Evolutionary conservation across 1,140 invertebrate species (phyloP), one percentile per base, ranked within the genome.

Genomic region (Drosophila kurseongensis): DNA sequence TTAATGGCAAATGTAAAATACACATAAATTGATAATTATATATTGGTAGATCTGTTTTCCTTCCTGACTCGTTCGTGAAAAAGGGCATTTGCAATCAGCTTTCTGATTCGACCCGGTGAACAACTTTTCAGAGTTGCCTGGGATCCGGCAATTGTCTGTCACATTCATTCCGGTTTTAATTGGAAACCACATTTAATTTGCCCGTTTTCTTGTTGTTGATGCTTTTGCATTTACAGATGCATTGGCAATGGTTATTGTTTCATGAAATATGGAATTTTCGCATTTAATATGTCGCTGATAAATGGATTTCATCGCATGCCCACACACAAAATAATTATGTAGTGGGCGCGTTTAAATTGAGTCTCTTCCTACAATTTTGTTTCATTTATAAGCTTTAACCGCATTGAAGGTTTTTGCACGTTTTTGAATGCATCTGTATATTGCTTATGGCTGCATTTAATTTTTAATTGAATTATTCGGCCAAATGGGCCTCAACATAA

Each of bases 381-480:
- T 45, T 55, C 40, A 36, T 48, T 63, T 54, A 48, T 63, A 35
- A 35, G 32, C 18, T 44, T 62, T 42, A 45, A 69, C 67, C 67
- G 41, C 62, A 69, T 2, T 13, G 35, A 55, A 71, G 63, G 58
- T 65, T 65, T 42, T 50, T 41, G 27, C 27, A 27, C n/a, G 4
- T n/a, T 55, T 44, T n/a, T 32, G 50, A 45, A 71, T 47, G 18
- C 42, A 54, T 54, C 36, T 44, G 42, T 35, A 42, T 51, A 47
- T 57, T 60, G 51, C 75, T 68, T 73, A 65, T 65, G 67, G 48
- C 65, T 71, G 69, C 75, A 81, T 81, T 75, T 74, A 71, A 66
- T 67, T 86, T 76, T 82, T 81, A 75, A 86, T 86, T 86, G 45
- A 86, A 86, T 82, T 68, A 75, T 67, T 52, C 62, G 73, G 18